Evolutionary conservation across 1,140 invertebrate genomes (phyloP), one percentile per base, ranked within the genome.

Genomic region (Drosophila setifemur): DNA sequence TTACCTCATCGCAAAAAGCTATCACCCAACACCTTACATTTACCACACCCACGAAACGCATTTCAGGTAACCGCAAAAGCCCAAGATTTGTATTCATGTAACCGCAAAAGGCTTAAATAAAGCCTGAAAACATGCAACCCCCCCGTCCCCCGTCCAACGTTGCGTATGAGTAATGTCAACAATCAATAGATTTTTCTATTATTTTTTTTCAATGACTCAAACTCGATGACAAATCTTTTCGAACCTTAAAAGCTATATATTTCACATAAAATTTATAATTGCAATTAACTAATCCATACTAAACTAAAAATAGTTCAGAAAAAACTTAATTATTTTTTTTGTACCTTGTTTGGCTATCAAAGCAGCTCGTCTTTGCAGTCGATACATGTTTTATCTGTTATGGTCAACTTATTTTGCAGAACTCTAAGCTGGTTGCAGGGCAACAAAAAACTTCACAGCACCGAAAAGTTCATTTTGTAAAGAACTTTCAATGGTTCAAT

Each of bases 311-410:
- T 7, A 23, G 6, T 23, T 8, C 6, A 0, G 0, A 14, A 18
- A 12, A 2, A 8, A 25, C 12, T 5, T 18, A 8, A 50, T n/a
- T n/a, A n/a, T n/a, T n/a, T n/a, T 21, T 45, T 4, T 60, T 33
- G 28, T 63, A 86, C 81, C 81, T 86, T 86, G 82, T 50, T 86
- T 86, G 63, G 81, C 67, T 55, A 86, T 86, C 35, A 86, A 53
- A 64, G 81, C 81, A 55, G 82, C 58, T 37, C 81, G 61, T 81
- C 81, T 68, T 45, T 86, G 81, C 42, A 86, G 44, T 33, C 81
- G 81, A 67, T 86, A 86, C 81, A 86, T 86, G 7, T 53, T 60
- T 53, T 50, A 19, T 68, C 26, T 43, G 6, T 55, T n/a, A 14
- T 23, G n/a, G 12, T 18, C 8, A 26, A 42, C 47, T 43, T n/a